Evolutionary conservation across 1,140 invertebrate species (phyloP), one percentile per base, ranked within the genome.

Genomic region (Drosophila tani): DNA sequence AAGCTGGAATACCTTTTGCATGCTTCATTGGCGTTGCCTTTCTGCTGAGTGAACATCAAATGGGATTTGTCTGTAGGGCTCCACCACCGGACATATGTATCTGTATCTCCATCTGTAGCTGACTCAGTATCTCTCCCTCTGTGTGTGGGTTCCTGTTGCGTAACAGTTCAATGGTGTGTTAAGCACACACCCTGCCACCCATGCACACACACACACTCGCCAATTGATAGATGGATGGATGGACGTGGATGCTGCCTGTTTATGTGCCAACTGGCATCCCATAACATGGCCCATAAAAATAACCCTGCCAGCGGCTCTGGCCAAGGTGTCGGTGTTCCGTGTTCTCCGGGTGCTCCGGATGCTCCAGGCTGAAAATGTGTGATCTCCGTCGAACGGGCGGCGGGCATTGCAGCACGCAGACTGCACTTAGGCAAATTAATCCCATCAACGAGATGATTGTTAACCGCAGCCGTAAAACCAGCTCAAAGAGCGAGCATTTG

Each of bases 31-130:
- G 82, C 85, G 65, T 91, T 90, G 85, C 86, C 85, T 90, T 90
- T 90, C 85, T 90, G 85, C 86, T 90, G 85, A 91, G 79, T 90
- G 85, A 90, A 90, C 85, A 90, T 90, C 85, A 90, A 90, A 90
- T 90, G 85, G 85, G 85, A 90, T 90, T 90, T 90, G 85, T 85
- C 82, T 77, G 74, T 49, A 53, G 58, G 58, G 58, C 66, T 62
- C 65, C 65, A 69, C 66, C 59, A 45, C 70, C 69, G 81, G 81
- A 85, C 78, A 90, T 85, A 88, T 88, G 85, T 75, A 59, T 67
- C 35, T 55, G 55, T 49, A 35, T 57, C 53, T 57, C 38, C 29
- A 45, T 32, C n/a, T 53, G 51, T 40, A 41, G 55, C 46, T 50
- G 57, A 35, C n/a, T 49, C 24, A 46, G 9, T 27, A 6, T 47